Conservation (phyloP, 2,888 invertebrate genomes). For the Eumerus sabulonum region DNA sequence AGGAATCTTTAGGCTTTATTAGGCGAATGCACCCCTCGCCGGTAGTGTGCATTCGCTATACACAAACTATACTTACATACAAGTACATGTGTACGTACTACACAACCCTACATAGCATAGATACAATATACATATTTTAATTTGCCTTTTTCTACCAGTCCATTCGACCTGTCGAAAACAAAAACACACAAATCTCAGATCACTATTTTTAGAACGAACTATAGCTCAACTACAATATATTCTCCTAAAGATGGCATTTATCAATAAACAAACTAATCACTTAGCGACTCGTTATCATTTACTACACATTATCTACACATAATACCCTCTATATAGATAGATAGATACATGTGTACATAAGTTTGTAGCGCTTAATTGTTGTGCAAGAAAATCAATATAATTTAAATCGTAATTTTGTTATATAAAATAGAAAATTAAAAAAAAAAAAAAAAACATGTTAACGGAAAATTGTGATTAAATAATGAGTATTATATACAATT, state of each 20-base stretch:
- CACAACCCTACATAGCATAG: conserved; percentile 17
- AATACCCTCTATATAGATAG: no score
- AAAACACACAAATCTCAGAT: conserved; percentile 9
- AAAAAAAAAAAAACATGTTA: conserved; percentile 43
- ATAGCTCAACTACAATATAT: conserved; percentile 4
- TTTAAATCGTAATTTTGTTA: conserved; percentile 8
- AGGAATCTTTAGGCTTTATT: conserved; percentile 68
- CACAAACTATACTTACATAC: conserved; percentile 4
- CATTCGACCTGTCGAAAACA: no score
- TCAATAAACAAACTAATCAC: conserved; percentile 28
- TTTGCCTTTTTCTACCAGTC: conserved; percentile 8
- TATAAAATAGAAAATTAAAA: conserved; percentile 20
- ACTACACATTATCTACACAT: no score
- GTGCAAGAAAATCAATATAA: conserved; percentile 39
- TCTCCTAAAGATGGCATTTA: conserved; percentile 58
- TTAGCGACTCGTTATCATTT: conserved; percentile 6
- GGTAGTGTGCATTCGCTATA: conserved; percentile 39
- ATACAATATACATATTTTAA: conserved; percentile 29
- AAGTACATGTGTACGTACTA: no score
- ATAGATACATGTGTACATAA: conserved; percentile 9
- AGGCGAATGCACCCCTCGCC: conserved; percentile 42
- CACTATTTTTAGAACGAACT: conserved; percentile 16
- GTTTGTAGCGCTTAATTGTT: conserved; percentile 50
- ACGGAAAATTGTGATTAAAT: conserved; percentile 68
- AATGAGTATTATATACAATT: conserved; percentile 67